These are phyloP conservation scores for Macrotus californicus DNA, from an alignment of 2,113 vertebrate genomes.

Conservation along the genomic window DNA sequence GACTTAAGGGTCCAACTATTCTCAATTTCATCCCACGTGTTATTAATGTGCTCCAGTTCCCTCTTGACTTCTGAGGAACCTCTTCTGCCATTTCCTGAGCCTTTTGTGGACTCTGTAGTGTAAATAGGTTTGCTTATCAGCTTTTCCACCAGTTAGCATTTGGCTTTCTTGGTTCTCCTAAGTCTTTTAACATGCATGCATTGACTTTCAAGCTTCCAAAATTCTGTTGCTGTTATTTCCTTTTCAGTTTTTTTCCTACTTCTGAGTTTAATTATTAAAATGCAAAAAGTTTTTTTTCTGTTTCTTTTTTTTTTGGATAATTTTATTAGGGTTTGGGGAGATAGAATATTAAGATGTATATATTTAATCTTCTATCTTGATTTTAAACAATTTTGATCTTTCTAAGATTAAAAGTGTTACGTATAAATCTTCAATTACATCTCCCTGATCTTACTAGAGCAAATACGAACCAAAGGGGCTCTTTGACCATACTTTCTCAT, in stretches of 20 bases:
- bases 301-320: not conserved
- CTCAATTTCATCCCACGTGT: not conserved
- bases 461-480: not conserved
- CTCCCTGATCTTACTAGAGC: not conserved
- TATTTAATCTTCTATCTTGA: not conserved
- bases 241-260: not conserved
- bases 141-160: not conserved
- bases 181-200: not conserved
- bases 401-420: not conserved
- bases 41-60: not conserved
- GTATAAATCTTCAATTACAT: not conserved
- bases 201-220: not conserved
- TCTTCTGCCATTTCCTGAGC: not conserved
- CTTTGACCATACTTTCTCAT: not conserved
- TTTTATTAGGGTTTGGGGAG: not conserved
- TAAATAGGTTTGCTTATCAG: not conserved
- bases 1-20: not conserved
- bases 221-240: not conserved
- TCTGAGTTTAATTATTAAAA: not conserved
- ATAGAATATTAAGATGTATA: not conserved
- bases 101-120: not conserved
- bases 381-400: conserved; percentile 3
- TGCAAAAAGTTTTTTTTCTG: not conserved
- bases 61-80: not conserved
- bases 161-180: not conserved